Evolutionary conservation across 2,888 invertebrate species (phyloP).

Genomic region (Ganaspis brasiliensis): DNA sequence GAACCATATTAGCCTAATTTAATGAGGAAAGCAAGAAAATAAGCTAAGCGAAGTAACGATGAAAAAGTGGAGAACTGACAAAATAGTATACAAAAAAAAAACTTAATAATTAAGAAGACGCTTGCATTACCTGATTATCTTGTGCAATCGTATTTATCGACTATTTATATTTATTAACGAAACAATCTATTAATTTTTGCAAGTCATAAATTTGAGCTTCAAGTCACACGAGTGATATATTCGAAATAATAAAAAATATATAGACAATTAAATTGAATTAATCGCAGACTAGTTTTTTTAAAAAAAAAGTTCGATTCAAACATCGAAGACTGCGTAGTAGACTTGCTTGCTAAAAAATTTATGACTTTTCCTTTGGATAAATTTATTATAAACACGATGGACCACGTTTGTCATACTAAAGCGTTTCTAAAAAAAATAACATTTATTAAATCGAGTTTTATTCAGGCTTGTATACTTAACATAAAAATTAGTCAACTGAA

Average conservation of each 20-base stretch:
- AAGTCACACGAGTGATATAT: slow-evolving; percentile 18
- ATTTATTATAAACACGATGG: slow-evolving; percentile 70
- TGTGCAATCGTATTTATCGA: slow-evolving; percentile 61
- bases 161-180: slow-evolving; percentile 50
- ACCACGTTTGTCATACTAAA: slow-evolving; percentile 76
- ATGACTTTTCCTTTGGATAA: slow-evolving; percentile 44
- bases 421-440: slow-evolving; percentile 67
- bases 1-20: slow-evolving; percentile 10
- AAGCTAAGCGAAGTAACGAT: slow-evolving; percentile 8
- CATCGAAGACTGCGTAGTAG: slow-evolving; percentile 16
- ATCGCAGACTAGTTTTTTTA: neutral
- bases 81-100: slow-evolving; percentile 30
- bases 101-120: slow-evolving; percentile 36
- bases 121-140: slow-evolving; percentile 67
- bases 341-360: slow-evolving; percentile 24
- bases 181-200: slow-evolving; percentile 18
- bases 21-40: neutral
- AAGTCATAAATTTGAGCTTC: slow-evolving; percentile 22
- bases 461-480: slow-evolving; percentile 10
- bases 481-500: slow-evolving; percentile 31
- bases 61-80: slow-evolving; percentile 34
- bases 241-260: neutral
- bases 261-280: neutral
- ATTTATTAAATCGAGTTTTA: slow-evolving; percentile 3
- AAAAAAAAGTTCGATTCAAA: slow-evolving; percentile 9